Evolutionary conservation across 2,888 invertebrate genomes (phyloP).

Genomic region (Heteropelma amictum): DNA sequence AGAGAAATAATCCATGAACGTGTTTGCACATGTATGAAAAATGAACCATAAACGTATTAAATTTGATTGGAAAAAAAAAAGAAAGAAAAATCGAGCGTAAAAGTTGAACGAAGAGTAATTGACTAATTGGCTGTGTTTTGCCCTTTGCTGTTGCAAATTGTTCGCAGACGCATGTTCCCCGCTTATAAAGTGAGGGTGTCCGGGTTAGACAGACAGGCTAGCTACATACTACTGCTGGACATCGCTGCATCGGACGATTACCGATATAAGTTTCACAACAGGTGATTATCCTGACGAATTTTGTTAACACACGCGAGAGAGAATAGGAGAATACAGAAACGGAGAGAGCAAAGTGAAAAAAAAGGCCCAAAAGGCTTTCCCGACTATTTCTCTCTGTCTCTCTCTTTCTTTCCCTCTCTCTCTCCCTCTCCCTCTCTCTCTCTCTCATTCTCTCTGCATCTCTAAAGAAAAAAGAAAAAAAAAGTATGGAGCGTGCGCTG

Average conservation of each 20-base stretch:
- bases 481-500: constrained; percentile 71
- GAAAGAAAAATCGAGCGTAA: constrained; percentile 26
- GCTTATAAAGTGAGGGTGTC: constrained; percentile 97
- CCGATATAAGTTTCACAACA: constrained; percentile 96
- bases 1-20: too few relatives aligned
- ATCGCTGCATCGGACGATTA: constrained; percentile 98
- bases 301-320: constrained; percentile 38
- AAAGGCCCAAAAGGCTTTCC: constrained; percentile 13
- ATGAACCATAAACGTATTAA: too few relatives aligned
- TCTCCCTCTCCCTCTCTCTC: neutral
- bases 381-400: too few relatives aligned
- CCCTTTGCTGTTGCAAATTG: constrained; percentile 74
- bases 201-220: constrained; percentile 97
- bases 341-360: neutral
- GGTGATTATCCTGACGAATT: constrained; percentile 80
- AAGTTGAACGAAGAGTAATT: constrained; percentile 63
- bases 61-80: too few relatives aligned
- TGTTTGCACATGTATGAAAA: too few relatives aligned
- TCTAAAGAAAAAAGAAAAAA: constrained; percentile 33
- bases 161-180: constrained; percentile 96
- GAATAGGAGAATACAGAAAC: constrained; percentile 5
- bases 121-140: constrained; percentile 69
- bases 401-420: constrained; percentile 23
- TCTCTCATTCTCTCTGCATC: neutral
- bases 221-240: constrained; percentile 98